Evolutionary conservation across 2,797 vertebrate species (phyloP).

Genomic region (Cuniculus paca): DNA sequence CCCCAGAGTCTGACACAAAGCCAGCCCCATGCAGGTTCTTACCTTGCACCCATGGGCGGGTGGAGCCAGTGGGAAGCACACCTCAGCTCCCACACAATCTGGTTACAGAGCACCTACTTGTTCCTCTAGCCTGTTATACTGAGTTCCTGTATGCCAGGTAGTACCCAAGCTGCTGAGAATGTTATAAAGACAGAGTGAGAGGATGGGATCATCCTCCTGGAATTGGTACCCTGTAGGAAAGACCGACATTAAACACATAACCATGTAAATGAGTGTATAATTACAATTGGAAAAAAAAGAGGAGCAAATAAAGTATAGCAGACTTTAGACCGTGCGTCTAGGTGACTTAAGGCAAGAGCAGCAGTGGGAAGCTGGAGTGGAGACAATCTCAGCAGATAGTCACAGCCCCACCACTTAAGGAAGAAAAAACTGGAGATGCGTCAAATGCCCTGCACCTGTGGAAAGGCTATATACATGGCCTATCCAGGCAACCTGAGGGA

Average conservation of each 20-base stretch:
- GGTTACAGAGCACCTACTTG: accelerated
- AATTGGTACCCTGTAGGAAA: neutral
- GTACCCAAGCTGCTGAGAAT: neutral
- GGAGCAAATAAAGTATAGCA: neutral
- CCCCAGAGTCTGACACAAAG: neutral
- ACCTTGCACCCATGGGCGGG: neutral
- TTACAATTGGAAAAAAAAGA: neutral
- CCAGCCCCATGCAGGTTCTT: neutral
- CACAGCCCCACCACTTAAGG: neutral
- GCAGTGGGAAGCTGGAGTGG: no score
- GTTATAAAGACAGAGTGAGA: neutral
- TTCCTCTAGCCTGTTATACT: neutral
- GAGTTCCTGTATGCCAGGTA: neutral
- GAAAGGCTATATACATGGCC: neutral
- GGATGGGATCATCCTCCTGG: neutral
- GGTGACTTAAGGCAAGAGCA: neutral
- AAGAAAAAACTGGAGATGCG: neutral
- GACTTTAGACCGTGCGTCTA: neutral
- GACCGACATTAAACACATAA: neutral
- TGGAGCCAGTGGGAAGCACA: neutral
- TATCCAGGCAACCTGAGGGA: constrained; percentile 15
- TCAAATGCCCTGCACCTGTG: neutral
- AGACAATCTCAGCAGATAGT: neutral
- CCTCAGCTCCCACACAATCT: accelerated
- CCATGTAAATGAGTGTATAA: neutral